Conservation (phyloP, 2,113 vertebrate species). For the Calidris pugnax region DNA sequence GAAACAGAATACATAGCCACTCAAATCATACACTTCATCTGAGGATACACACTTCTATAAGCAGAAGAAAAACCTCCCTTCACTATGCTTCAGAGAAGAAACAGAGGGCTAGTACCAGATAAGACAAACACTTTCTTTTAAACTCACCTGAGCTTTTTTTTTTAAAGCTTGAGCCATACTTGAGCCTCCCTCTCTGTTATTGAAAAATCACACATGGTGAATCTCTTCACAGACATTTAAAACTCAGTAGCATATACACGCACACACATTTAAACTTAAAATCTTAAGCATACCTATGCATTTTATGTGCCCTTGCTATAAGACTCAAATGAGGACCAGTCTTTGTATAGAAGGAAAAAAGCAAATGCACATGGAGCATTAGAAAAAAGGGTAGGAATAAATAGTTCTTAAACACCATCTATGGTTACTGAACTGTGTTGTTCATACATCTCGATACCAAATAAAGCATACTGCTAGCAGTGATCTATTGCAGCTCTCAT, state of each 20-base stretch:
- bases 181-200: neutral
- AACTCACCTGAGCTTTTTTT: neutral
- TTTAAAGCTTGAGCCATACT: neutral
- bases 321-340: neutral
- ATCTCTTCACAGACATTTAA: neutral
- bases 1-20: neutral
- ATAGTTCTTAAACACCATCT: neutral
- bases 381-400: neutral
- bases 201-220: neutral
- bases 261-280: neutral
- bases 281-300: neutral
- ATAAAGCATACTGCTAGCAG: conserved; percentile 6
- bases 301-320: neutral
- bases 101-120: neutral
- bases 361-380: neutral
- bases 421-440: neutral
- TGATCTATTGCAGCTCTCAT: neutral
- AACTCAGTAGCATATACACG: neutral
- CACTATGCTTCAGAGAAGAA: neutral
- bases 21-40: neutral
- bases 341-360: neutral
- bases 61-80: neutral
- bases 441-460: neutral
- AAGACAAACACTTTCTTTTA: neutral
- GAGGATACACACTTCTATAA: neutral